Percentiles rank a stretch among this genome's conserved stretches.
phyloP scores from a whole-genome alignment of 2,888 invertebrate species.

The Temnothorax rugatulus region DNA sequence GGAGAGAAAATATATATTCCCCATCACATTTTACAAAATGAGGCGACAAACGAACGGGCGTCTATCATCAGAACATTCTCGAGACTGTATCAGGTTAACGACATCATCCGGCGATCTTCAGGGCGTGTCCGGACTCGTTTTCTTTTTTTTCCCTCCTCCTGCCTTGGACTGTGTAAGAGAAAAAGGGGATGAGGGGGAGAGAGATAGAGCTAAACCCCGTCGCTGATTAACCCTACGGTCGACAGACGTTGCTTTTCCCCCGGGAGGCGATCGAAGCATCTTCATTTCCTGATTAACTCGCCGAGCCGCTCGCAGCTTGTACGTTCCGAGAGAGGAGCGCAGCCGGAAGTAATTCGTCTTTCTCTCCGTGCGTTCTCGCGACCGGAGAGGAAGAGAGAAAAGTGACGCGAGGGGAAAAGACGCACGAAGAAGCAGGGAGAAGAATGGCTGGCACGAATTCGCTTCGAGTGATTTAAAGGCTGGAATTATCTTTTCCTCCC shows the following conservation, averaged over 20 bases:
- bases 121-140: constrained; percentile 55
- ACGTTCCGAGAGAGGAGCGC: constrained; percentile 31
- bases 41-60: constrained; percentile 46
- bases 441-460: constrained; percentile 72
- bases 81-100: constrained; percentile 55
- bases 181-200: constrained; percentile 37
- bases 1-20: background rate
- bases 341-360: constrained; percentile 77
- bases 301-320: constrained; percentile 29
- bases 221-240: constrained; percentile 69
- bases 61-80: constrained; percentile 37
- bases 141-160: constrained; percentile 28
- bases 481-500: constrained; percentile 70
- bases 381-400: constrained; percentile 42
- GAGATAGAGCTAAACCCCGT: constrained; percentile 57
- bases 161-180: background rate
- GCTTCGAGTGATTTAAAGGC: constrained; percentile 75
- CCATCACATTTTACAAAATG: constrained; percentile 31
- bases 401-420: constrained; percentile 5
- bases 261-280: constrained; percentile 72
- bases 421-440: background rate
- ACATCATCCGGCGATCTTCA: constrained; percentile 58
- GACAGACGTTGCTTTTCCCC: constrained; percentile 66
- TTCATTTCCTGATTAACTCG: constrained; percentile 77
- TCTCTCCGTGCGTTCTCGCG: constrained; percentile 68